phyloP scores from a whole-genome alignment of 2,888 invertebrate genomes.

The Mythimna pallens region DNA sequence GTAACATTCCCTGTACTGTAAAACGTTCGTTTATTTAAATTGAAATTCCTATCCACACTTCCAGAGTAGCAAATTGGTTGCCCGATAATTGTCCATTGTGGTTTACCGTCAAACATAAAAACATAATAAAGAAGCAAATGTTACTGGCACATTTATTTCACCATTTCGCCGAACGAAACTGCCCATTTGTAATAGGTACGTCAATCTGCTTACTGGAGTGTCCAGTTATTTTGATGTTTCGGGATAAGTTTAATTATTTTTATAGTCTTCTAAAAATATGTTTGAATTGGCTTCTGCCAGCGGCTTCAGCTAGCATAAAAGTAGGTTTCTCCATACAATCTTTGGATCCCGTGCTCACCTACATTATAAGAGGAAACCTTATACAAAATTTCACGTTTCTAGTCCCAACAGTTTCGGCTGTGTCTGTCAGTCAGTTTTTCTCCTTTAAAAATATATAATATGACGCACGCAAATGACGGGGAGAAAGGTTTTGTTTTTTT shows the following conservation, averaged over 20 bases:
- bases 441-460: too few relatives aligned
- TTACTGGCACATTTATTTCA: slow-evolving; percentile 44
- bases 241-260: slow-evolving; percentile 16
- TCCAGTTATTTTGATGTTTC: slow-evolving; percentile 5
- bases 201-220: slow-evolving; percentile 22
- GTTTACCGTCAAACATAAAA: slow-evolving; percentile 56
- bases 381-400: too few relatives aligned
- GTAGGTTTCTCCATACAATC: too few relatives aligned
- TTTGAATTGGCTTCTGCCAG: too few relatives aligned
- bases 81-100: slow-evolving; percentile 46
- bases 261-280: too few relatives aligned
- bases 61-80: slow-evolving; percentile 20
- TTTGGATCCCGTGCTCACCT: too few relatives aligned
- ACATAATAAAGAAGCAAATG: slow-evolving; percentile 36
- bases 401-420: too few relatives aligned
- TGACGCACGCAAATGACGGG: too few relatives aligned
- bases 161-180: slow-evolving; percentile 51
- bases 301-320: too few relatives aligned
- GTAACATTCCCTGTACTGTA: background rate
- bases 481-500: too few relatives aligned
- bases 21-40: slow-evolving; percentile 18
- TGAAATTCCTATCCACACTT: slow-evolving; percentile 34
- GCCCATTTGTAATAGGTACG: slow-evolving; percentile 40
- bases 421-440: too few relatives aligned
- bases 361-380: too few relatives aligned